Percentiles rank a stretch among this genome's conserved stretches.
Conservation (phyloP, 2,888 invertebrate species). For the Craniophora ligustri region DNA sequence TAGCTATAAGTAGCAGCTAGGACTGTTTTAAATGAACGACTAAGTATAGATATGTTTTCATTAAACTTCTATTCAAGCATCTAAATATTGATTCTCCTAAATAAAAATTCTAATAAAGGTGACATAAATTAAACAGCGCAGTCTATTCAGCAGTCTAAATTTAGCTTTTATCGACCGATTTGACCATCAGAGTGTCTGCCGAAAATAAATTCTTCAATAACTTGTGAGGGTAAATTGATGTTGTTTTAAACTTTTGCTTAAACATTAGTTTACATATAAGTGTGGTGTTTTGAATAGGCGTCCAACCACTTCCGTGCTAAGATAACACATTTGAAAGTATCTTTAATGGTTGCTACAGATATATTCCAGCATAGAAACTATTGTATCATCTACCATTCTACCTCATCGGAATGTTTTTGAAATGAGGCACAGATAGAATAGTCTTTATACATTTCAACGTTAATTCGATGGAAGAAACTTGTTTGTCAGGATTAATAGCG, state of each 20-base stretch:
- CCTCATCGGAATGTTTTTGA: background rate
- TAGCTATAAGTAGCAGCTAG: background rate
- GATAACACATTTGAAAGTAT: too few species aligned
- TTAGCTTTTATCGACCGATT: constrained; percentile 4
- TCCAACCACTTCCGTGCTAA: too few species aligned
- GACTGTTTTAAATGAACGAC: too few species aligned
- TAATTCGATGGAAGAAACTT: constrained; percentile 59
- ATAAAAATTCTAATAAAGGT: too few species aligned
- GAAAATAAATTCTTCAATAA: background rate
- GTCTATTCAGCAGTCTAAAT: constrained; percentile 18
- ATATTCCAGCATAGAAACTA: too few species aligned
- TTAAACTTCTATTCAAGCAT: too few species aligned
- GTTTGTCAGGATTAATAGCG: constrained; percentile 54
- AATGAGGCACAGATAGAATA: background rate
- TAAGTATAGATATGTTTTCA: too few species aligned
- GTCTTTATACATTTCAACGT: constrained; percentile 2
- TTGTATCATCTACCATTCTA: too few species aligned
- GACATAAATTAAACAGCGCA: constrained; percentile 4
- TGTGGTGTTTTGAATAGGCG: too few species aligned
- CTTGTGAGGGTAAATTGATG: constrained; percentile 1
- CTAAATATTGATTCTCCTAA: too few species aligned
- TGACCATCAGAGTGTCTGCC: constrained; percentile 10
- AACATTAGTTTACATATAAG: background rate
- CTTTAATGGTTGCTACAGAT: too few species aligned
- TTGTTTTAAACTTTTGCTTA: constrained; percentile 5